These are phyloP conservation scores for Castor canadensis DNA, from an alignment of 2,113 vertebrate genomes.

Conservation along the genomic window DNA sequence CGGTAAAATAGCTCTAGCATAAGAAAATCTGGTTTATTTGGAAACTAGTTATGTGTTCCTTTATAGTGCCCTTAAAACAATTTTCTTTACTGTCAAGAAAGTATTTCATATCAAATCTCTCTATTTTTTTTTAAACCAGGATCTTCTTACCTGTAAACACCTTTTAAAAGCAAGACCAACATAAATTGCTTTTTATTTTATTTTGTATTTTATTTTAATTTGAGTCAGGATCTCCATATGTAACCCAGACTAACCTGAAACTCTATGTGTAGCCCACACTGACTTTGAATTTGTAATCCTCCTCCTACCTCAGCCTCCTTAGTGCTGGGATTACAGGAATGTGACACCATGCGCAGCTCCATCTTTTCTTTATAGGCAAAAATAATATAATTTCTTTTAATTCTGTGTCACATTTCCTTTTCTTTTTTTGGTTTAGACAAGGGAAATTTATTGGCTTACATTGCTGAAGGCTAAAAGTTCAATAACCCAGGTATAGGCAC, in stretches of 20 bases:
- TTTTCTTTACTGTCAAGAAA: constrained; percentile 54
- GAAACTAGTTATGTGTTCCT: neutral
- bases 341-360: neutral
- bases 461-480: no score
- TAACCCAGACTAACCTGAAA: no score
- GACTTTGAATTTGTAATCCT: no score
- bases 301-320: neutral
- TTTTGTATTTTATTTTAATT: neutral
- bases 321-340: neutral
- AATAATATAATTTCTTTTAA: constrained; percentile 32
- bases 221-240: no score
- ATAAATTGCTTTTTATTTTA: neutral
- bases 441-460: no score
- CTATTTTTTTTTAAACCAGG: no score
- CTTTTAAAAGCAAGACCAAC: constrained; percentile 25
- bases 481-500: no score
- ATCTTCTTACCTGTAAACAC: constrained; percentile 12
- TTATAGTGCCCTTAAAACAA: constrained; percentile 36
- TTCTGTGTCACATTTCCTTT: constrained; percentile 17
- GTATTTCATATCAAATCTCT: constrained; percentile 45
- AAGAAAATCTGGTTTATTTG: constrained; percentile 19
- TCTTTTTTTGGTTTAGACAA: no score
- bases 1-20: constrained; percentile 16
- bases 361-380: constrained; percentile 36
- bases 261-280: no score